Evolutionary conservation across 2,888 invertebrate genomes (phyloP).

Genomic region (Drosophila vallismaia): DNA sequence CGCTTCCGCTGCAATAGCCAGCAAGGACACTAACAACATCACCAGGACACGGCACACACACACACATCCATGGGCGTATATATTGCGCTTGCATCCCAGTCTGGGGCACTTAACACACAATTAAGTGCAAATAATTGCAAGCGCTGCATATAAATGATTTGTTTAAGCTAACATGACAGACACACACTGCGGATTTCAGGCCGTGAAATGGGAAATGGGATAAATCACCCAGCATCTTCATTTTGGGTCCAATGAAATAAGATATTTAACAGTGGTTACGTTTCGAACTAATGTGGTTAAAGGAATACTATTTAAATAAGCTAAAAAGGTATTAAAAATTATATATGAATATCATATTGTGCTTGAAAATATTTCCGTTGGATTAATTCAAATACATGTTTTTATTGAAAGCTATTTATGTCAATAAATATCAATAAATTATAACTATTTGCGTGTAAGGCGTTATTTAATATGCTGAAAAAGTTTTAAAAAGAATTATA

Average conservation of each 20-base stretch:
- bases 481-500: too few species aligned
- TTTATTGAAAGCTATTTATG: too few species aligned
- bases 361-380: too few species aligned
- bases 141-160: conserved; percentile 82
- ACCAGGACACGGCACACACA: conserved; percentile 2
- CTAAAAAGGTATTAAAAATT: too few species aligned
- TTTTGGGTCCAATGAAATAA: conserved; percentile 31
- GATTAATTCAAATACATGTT: too few species aligned
- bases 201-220: conserved; percentile 33
- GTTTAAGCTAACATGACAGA: conserved; percentile 79
- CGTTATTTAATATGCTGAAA: too few species aligned
- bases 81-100: conserved; percentile 41
- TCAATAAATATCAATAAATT: too few species aligned
- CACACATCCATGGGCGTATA: neutral
- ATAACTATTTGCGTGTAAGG: too few species aligned
- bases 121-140: conserved; percentile 83
- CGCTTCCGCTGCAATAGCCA: conserved; percentile 69
- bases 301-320: too few species aligned
- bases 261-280: conserved; percentile 23
- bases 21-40: conserved; percentile 36
- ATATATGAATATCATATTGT: too few species aligned
- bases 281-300: too few species aligned
- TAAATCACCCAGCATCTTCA: conserved; percentile 70
- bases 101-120: conserved; percentile 82
- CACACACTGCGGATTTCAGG: conserved; percentile 16